A percentile compares a stretch with the other conserved stretches of the same genome.
Evolutionary conservation across 2,797 vertebrate species (phyloP).

Genomic region (Artibeus jamaicensis): DNA sequence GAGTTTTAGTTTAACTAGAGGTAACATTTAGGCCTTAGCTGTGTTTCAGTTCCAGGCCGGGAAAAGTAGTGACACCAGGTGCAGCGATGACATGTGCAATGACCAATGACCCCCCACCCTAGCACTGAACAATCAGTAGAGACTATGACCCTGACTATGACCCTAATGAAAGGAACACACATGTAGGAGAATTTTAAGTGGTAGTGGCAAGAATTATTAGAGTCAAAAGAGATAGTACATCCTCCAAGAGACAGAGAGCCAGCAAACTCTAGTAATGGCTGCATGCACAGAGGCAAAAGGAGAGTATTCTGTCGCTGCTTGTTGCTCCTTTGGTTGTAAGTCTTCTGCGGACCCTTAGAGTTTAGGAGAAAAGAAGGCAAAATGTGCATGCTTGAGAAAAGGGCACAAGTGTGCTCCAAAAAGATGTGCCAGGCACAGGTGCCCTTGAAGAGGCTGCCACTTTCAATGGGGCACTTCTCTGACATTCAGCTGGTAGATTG

Average conservation of each 20-base stretch:
- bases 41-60: not conserved
- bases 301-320: not conserved
- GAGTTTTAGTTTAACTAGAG: not conserved
- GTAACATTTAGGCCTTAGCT: not conserved
- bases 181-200: not conserved
- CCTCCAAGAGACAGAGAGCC: not conserved
- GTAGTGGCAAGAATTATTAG: too few relatives aligned
- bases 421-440: not conserved
- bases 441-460: not conserved
- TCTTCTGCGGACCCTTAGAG: not conserved
- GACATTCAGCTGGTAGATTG: not conserved
- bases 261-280: not conserved
- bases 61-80: not conserved
- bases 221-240: not conserved
- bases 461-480: too few relatives aligned
- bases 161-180: not conserved
- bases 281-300: not conserved
- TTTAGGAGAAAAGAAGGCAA: not conserved
- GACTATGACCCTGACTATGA: not conserved
- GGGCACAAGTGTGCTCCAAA: too few relatives aligned
- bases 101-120: not conserved
- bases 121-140: not conserved
- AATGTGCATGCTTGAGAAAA: not conserved
- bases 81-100: not conserved
- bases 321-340: not conserved